Evolutionary conservation across 2,797 vertebrate genomes (phyloP), one percentile per base, ranked within the genome.

Genomic region (Sebastes reedi): DNA sequence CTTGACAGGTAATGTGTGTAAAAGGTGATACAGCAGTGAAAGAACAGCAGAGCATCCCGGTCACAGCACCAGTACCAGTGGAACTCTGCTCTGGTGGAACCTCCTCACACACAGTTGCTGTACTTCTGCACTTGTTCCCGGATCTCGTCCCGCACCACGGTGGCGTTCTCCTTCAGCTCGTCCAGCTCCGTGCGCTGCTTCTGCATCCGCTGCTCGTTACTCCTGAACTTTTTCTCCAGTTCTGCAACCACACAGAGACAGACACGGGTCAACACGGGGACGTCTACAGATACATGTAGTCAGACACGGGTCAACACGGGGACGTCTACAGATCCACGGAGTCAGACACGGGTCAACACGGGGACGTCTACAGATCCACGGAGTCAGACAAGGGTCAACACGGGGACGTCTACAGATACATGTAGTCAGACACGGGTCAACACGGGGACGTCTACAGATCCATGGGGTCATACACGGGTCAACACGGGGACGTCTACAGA

Each of bases 141-240:
- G 82, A 97, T 96, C 55, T 91, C 62, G 9, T 96, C 87, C 61
- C 95, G 91, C 8, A 97, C 88, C 24, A 75, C 13, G 0, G 91
- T 94, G 36, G 93, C 96, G 3, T 86, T 94, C 18, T 83, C 81
- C 90, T 96, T 95, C 89, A 98, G 85, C 9, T 81, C 80, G 20
- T 94, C 87, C 69, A 97, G 90, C 36, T 87, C 92, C 1, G 56
- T 64, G 2, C 81, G 95, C 92, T 97, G 97, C 8, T 79, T 75
- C 8, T 92, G 88, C 95, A 98, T 95, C 11, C 20, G 85, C 86
- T 84, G 81, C 86, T 97, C 95, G 0, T 98, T 97, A 59, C 27
- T 94, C 72, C 79, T 93, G 50, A 97, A 95, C 83, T 85, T 95
- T 61, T 85, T 91, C 89, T 97, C 96, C 83, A 98, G 90, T 59